Base-by-base conservation (phyloP, 2,888 invertebrate genomes). In the Oeneis ivallda region DNA sequence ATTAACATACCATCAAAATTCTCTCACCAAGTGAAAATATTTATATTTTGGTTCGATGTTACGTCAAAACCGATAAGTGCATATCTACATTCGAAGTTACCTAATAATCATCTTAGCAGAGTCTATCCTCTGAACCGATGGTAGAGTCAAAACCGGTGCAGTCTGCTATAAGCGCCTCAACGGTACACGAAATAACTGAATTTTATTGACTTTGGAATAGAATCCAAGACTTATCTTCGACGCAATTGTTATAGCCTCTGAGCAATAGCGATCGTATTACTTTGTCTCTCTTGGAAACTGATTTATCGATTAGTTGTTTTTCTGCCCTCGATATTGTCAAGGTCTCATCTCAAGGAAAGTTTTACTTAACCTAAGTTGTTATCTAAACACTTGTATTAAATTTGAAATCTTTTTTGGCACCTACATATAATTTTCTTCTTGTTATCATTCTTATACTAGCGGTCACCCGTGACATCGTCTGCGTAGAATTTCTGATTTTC, bases 271-370 rank as follows among this genome's bases (percentile, higher is more conserved):
- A 50, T 7, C 49, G 49, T 26, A 13, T 17, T 50, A 13, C 11
- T 19, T 15, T 15, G 53, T 37, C 53, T 7, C 34, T 53, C 52
- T 52, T 32, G 9, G 53, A 53, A 53, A 37, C 53, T 53, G 26
- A 13, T 26, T 13, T 52, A 53, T 53, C 53, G 53, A 53, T 53
- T 15, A 37, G 53, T 15, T 15, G 37, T 53, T 34, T 53, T 53
- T n/a, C 34, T 9, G 53, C 34, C 53, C 53, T 53, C 34, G 9
- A 53, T 53, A 37, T 10, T 15, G 15, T 15, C 53, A 53, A 34
- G 53, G 37, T 34, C 15, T 52, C 32, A 52, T 52, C 52, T 53
- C 34, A 32, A n/a, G 15, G 13, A 53, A 53, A 15, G 2, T 32
- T 53, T 11, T 10, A 7, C 9, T 32, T 32, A 13, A 45, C 4